Evolutionary conservation across 2,888 invertebrate species (phyloP).

Genomic region (Troides aeacus): DNA sequence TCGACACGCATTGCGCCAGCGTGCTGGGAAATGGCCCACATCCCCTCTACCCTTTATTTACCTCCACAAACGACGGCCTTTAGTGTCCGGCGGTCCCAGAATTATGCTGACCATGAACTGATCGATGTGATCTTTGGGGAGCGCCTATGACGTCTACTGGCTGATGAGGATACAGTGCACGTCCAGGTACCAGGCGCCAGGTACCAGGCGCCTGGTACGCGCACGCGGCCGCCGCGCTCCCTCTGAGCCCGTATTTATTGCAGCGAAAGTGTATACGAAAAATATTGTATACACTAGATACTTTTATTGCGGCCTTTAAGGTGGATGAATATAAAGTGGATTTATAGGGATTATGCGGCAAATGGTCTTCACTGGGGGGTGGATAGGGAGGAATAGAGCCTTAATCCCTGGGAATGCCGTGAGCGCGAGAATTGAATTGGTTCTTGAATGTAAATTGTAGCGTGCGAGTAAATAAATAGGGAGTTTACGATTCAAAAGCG

Average conservation of each 20-base stretch:
- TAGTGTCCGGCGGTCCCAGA: too few relatives aligned
- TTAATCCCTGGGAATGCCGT: conserved; percentile 73
- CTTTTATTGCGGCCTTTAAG: conserved; percentile 77
- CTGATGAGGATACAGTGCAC: too few relatives aligned
- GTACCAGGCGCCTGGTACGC: too few relatives aligned
- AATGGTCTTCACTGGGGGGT: conserved; percentile 53
- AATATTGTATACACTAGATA: conserved; percentile 54
- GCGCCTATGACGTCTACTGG: too few relatives aligned
- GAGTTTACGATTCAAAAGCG: conserved; percentile 67
- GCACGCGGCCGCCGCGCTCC: neutral
- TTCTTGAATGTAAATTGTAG: conserved; percentile 74
- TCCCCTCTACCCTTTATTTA: too few relatives aligned
- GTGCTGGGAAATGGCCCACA: too few relatives aligned
- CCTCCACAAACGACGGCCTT: too few relatives aligned
- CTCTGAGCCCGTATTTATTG: neutral
- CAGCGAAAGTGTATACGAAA: conserved; percentile 18
- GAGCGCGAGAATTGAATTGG: conserved; percentile 75
- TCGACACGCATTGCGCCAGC: too few relatives aligned
- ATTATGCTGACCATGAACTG: too few relatives aligned
- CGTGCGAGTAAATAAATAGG: conserved; percentile 76
- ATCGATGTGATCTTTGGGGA: too few relatives aligned
- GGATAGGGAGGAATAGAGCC: conserved; percentile 50
- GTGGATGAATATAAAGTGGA: conserved; percentile 79
- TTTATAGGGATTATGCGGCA: conserved; percentile 73
- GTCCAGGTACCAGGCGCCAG: too few relatives aligned